Percentiles rank a stretch among this genome's conserved stretches.
phyloP scores from a whole-genome alignment of 1,140 invertebrate species.

The Euschistus heros region DNA sequence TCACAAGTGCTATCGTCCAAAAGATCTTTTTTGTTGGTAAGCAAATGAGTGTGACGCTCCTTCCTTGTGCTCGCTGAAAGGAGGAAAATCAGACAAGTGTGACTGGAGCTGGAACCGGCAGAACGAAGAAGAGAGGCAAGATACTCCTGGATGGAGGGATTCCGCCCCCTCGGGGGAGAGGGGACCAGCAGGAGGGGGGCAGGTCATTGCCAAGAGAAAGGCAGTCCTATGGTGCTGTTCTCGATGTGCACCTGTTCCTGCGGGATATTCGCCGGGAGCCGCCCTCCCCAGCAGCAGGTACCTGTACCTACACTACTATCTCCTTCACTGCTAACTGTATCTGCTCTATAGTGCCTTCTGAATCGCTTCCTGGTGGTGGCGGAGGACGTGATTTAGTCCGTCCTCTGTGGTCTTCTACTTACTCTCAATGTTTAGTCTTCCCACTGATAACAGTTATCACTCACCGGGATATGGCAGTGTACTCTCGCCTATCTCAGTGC shows the following conservation, averaged over 20 bases:
- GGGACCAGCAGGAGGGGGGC: not conserved
- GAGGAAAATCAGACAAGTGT: too few relatives aligned
- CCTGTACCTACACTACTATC: not conserved
- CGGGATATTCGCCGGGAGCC: not conserved
- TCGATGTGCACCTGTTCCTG: constrained; percentile 13
- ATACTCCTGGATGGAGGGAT: not conserved
- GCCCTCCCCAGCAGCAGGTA: not conserved
- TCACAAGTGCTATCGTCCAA: too few relatives aligned
- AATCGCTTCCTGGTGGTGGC: not conserved
- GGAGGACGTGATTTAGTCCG: not conserved
- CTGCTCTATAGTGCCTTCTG: not conserved
- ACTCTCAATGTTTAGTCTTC: not conserved
- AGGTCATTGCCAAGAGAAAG: not conserved
- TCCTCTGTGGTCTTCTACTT: not conserved
- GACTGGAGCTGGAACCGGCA: too few relatives aligned
- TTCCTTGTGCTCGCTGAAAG: too few relatives aligned
- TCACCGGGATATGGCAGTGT: too few relatives aligned
- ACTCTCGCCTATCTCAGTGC: too few relatives aligned
- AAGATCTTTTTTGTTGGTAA: too few relatives aligned
- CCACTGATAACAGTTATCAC: too few relatives aligned
- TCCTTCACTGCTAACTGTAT: not conserved
- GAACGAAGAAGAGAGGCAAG: too few relatives aligned
- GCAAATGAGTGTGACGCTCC: too few relatives aligned
- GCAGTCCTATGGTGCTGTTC: constrained; percentile 12
- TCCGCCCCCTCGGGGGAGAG: not conserved